These are phyloP conservation scores for Oenanthe melanoleuca DNA, from an alignment of 2,113 vertebrate genomes.

Conservation along the genomic window DNA sequence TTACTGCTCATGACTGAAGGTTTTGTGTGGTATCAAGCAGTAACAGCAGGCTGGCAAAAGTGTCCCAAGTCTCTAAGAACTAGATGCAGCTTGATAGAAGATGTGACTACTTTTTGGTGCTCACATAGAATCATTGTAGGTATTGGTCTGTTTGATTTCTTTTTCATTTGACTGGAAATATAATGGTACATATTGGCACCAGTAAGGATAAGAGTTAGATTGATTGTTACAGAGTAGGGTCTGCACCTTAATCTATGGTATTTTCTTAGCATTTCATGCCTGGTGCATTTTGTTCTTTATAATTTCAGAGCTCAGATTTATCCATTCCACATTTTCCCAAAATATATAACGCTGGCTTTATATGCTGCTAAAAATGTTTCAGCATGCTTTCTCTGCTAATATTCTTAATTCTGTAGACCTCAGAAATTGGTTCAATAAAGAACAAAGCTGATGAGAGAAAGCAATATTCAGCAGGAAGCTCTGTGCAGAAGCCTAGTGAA, in stretches of 20 bases:
- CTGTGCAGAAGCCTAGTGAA: constrained; percentile 70
- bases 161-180: neutral
- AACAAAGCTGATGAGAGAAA: constrained; percentile 80
- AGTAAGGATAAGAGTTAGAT: neutral
- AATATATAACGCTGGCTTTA: neutral
- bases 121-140: neutral
- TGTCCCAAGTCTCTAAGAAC: neutral
- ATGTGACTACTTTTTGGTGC: neutral
- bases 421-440: constrained; percentile 81
- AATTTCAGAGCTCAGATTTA: neutral
- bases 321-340: neutral
- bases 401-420: constrained; percentile 77
- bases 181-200: neutral
- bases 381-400: neutral
- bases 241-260: neutral
- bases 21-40: neutral
- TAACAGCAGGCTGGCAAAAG: neutral
- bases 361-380: neutral
- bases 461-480: constrained; percentile 69
- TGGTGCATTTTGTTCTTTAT: neutral
- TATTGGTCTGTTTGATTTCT: neutral
- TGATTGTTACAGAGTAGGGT: neutral
- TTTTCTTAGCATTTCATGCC: neutral
- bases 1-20: neutral
- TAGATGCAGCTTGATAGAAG: neutral